Percentiles rank a stretch among this genome's conserved stretches.
phyloP scores from a whole-genome alignment of 2,888 invertebrate species.

The Strigamia maritima region DNA sequence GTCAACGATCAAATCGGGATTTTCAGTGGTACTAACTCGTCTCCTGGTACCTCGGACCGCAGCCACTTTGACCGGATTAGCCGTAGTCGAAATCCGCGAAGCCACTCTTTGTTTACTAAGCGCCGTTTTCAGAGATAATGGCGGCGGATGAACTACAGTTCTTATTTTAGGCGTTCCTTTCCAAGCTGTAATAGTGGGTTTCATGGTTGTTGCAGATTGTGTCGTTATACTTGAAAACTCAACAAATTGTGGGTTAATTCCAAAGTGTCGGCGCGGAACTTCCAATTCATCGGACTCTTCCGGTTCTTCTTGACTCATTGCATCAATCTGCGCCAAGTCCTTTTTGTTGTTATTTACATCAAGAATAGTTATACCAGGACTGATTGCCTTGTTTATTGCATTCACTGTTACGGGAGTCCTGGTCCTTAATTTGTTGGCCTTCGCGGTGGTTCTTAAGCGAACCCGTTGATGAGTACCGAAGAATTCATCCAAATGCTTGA shows the following conservation, averaged over 20 bases:
- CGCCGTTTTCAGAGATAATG: not conserved
- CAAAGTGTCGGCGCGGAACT: not conserved
- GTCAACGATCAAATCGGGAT: not conserved
- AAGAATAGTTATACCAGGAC: not conserved
- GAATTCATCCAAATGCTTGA: not conserved
- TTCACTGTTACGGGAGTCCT: not conserved
- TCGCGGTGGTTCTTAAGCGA: not conserved
- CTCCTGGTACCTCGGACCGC: not conserved
- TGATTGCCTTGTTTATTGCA: not conserved
- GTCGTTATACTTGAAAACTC: not conserved
- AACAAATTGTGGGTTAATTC: conserved; percentile 11
- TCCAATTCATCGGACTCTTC: not conserved
- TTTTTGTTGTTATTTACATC: not conserved
- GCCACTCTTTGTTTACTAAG: not conserved
- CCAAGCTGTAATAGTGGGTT: not conserved
- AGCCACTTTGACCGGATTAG: not conserved
- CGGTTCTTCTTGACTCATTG: not conserved
- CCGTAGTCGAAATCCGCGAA: not conserved
- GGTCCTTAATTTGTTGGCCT: not conserved
- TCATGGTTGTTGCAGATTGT: not conserved
- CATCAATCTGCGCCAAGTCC: not conserved
- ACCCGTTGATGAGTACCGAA: not conserved
- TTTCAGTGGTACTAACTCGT: not conserved
- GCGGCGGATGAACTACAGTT: conserved; percentile 33
- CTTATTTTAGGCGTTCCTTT: conserved; percentile 19